Conservation (phyloP, 2,797 vertebrate genomes). For the Enteromius anoplus region DNA sequence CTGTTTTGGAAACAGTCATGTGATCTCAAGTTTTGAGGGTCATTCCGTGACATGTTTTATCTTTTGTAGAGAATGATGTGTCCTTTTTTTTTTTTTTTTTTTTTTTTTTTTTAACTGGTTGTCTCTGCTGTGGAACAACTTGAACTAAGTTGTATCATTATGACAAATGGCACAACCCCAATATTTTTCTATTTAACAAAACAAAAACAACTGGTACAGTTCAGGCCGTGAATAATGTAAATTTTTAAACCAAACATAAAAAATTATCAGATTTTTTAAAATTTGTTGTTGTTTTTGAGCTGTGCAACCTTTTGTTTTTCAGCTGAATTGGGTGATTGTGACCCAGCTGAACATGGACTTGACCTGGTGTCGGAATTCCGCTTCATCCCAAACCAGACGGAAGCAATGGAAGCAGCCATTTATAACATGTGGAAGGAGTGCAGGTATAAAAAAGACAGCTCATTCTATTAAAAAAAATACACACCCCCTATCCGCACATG, state of each 20-base stretch:
- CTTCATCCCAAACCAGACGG: slow-evolving; percentile 91
- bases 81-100: background rate
- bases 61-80: slow-evolving; percentile 12
- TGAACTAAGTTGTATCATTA: background rate
- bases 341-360: slow-evolving; percentile 87
- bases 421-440: slow-evolving; percentile 95
- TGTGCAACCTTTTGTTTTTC: slow-evolving; percentile 51
- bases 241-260: background rate
- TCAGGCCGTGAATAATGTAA: background rate
- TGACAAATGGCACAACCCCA: background rate
- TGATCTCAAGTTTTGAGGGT: background rate
- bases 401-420: slow-evolving; percentile 89
- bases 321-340: slow-evolving; percentile 96
- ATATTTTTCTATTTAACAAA: background rate
- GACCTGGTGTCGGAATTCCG: slow-evolving; percentile 97
- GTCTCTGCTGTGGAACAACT: background rate
- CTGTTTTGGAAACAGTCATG: background rate
- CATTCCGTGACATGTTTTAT: background rate
- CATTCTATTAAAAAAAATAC: slow-evolving; percentile 2
- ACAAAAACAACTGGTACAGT: background rate
- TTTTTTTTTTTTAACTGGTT: background rate
- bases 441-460: slow-evolving; percentile 78
- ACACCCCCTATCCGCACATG: background rate
- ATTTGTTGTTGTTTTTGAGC: background rate
- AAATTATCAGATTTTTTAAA: too few relatives aligned